These are phyloP conservation scores for Pyrocephalus nanus DNA, from an alignment of 2,797 vertebrate species.

Conservation along the genomic window DNA sequence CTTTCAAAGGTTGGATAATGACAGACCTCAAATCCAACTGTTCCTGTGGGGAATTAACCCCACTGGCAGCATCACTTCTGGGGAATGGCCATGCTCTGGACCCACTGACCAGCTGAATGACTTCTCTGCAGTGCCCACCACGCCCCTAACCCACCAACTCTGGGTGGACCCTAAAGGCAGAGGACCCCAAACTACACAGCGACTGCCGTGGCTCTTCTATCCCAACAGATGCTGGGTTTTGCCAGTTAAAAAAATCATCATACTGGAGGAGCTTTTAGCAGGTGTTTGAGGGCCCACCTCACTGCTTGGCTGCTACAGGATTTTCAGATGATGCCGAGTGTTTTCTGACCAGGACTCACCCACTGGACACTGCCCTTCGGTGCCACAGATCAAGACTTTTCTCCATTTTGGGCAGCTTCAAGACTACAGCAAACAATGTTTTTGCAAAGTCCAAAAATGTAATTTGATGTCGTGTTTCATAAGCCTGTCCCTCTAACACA, in stretches of 20 bases:
- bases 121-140: not conserved
- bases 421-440: not conserved
- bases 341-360: not conserved
- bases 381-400: not conserved
- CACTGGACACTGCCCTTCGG: not conserved
- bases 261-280: not conserved
- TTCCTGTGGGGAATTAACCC: not conserved
- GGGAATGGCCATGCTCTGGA: not conserved
- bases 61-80: rapidly evolving
- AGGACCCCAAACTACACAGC: not conserved
- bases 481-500: not conserved
- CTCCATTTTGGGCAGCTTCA: not conserved
- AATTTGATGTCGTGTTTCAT: not conserved
- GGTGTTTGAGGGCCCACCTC: not conserved
- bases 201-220: not conserved
- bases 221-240: not conserved
- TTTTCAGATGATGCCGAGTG: not conserved
- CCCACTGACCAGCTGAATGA: not conserved
- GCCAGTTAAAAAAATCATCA: not conserved
- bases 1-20: rapidly evolving
- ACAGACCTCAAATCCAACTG: not conserved
- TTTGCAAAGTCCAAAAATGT: not conserved
- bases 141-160: rapidly evolving
- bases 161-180: not conserved
- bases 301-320: not conserved